Evolutionary conservation across 2,888 invertebrate species (phyloP), one percentile per base, ranked within the genome.

Genomic region (Leucozona laternaria): DNA sequence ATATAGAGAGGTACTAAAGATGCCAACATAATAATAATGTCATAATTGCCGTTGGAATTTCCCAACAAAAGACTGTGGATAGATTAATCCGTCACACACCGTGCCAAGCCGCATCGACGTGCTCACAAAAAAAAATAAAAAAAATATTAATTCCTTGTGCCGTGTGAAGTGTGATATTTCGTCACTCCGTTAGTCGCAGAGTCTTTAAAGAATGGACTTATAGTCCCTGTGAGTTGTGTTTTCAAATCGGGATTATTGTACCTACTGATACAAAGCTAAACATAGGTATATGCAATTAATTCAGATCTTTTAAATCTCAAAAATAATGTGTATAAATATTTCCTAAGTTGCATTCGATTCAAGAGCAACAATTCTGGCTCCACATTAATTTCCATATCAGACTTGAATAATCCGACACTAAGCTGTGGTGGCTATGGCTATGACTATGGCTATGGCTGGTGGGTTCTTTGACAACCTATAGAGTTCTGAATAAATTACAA

Each of bases 11-110:
- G 20, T 31, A 77, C 43, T 48, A 53, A 66, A 85, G 85, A 80
- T 85, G 80, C 77, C 85, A 81, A 85, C 76, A 81, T 58, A 68
- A 66, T 66, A 66, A 79, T 60, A 55, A 85, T 73, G 72, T 81
- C 77, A 81, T 85, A 81, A 85, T 81, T 85, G 77, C 22, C 77
- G 45, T 28, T 85, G 77, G 75, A 72, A 85, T 77, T 72, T 55
- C 72, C 17, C 28, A 40, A 60, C 55, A 73, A 73, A 72, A 62
- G 58, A n/a, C 53, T 53, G 45, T 58, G 31, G 40, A 57, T 50
- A 45, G 40, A 64, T 11, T 77, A 81, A 85, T 81, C 77, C 62
- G 50, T 37, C 57, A 58, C 31, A 57, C 34, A 17, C n/a, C 15
- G 11, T 57, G 57, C 8, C 58, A 34, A 37, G 37, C 22, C 34